Evolutionary conservation across 2,113 vertebrate genomes (phyloP).

Genomic region (Chaetodon auriga): DNA sequence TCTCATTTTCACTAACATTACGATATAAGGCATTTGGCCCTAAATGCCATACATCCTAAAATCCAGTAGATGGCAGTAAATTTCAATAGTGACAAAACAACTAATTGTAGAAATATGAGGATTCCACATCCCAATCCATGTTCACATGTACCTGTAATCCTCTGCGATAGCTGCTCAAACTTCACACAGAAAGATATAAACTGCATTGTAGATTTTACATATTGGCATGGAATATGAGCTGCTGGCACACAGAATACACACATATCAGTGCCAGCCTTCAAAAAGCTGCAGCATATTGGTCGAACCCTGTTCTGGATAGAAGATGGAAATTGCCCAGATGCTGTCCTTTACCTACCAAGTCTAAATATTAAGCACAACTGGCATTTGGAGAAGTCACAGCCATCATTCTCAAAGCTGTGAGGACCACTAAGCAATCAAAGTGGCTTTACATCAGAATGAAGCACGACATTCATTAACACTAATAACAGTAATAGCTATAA

Average conservation of each 20-base stretch:
- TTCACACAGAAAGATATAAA: too few species aligned
- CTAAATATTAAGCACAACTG: slow-evolving; percentile 52
- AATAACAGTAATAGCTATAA: slow-evolving; percentile 58
- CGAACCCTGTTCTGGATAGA: neutral
- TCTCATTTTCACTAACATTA: too few species aligned
- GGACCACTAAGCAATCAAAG: slow-evolving; percentile 32
- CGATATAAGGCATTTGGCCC: too few species aligned
- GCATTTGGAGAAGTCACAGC: slow-evolving; percentile 37
- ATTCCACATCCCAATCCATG: too few species aligned
- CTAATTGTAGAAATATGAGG: too few species aligned
- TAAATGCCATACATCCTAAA: too few species aligned
- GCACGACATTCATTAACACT: slow-evolving; percentile 68
- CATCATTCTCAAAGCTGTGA: slow-evolving; percentile 6
- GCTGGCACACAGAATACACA: slow-evolving; percentile 24
- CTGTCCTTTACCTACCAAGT: slow-evolving; percentile 6
- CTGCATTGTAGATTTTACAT: neutral
- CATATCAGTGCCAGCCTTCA: neutral
- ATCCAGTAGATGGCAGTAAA: too few species aligned
- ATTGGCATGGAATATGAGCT: slow-evolving; percentile 37
- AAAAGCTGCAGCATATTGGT: slow-evolving; percentile 15
- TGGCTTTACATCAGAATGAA: slow-evolving; percentile 50
- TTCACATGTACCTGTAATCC: too few species aligned
- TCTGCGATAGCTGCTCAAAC: too few species aligned
- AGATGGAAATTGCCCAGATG: slow-evolving; percentile 7
- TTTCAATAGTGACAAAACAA: too few species aligned